Evolutionary conservation across 1,140 invertebrate genomes (phyloP), one percentile per base, ranked within the genome.

Genomic region (Heliconius nattereri): DNA sequence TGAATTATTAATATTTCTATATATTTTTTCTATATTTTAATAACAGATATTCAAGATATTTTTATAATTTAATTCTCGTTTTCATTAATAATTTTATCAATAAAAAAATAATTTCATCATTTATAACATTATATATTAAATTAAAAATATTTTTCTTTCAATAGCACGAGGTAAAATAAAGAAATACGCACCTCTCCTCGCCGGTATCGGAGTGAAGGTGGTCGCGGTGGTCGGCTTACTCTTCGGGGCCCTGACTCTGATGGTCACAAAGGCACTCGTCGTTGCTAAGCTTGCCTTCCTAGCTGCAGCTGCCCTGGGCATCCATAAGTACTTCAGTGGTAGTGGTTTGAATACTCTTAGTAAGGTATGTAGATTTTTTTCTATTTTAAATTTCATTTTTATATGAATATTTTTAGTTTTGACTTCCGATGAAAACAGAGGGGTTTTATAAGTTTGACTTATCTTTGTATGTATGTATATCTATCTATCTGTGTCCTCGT

Each of bases 241-340:
- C 13, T 94, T 97, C 78, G 96, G 96, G 9, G 96, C 96, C 79
- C 90, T 97, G 0, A 96, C 95, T n/a, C 91, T 97, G 9, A 85
- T 97, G 79, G 96, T 96, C n/a, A 92, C 96, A 52, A 97, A 97
- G 90, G 97, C 97, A 23, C 91, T 97, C 23, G 94, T 97, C 66
- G 95, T 97, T 8, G 96, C 97, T 57, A 98, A 97, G 89, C 91
- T 97, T 57, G 97, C 97, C 7, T 96, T 98, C 77, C 87, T 97
- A 57, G 90, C 97, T 29, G 97, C 96, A 32, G 95, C 96, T 0
- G 91, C 97, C 16, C 84, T 97, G 20, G 96, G 96, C 2, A 95
- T 97, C 84, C 97, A 97, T 81, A 97, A 96, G 85, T 94, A 97
- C 71, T 92, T 97, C 79, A 94, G 95, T 49, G 94, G 95, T 7